Evolutionary conservation across 2,113 vertebrate species (phyloP).

Genomic region (Silurus glanis): DNA sequence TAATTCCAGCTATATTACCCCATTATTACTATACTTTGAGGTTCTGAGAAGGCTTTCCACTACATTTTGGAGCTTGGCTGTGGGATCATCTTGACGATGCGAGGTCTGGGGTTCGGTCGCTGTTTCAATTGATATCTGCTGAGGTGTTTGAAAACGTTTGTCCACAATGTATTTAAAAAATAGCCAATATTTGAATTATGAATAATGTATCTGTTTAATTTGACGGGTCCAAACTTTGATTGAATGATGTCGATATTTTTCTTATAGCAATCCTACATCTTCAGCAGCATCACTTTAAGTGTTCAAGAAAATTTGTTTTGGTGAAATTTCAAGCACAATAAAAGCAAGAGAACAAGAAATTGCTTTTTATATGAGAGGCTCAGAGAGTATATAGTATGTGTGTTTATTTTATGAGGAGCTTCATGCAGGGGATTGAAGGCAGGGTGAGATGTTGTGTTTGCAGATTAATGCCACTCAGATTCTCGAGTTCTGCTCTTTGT

Average conservation of each 20-base stretch:
- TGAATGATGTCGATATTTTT: background rate
- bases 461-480: background rate
- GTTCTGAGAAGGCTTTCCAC: background rate
- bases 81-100: no score
- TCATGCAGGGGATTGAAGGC: background rate
- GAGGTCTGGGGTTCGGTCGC: background rate
- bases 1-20: background rate
- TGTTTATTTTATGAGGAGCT: background rate
- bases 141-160: background rate
- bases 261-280: no score
- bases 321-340: background rate
- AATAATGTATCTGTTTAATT: background rate
- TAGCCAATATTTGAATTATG: background rate
- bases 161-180: background rate
- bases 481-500: background rate
- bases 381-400: background rate
- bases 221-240: background rate
- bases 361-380: background rate
- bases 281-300: background rate
- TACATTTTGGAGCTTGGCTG: background rate
- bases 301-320: background rate
- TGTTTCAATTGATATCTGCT: no score
- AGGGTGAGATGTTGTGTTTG: background rate
- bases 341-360: background rate
- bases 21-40: no score